Percentiles rank a stretch among this genome's conserved stretches.
Evolutionary conservation across 2,888 invertebrate species (phyloP).

Genomic region (Epinotia ramella): DNA sequence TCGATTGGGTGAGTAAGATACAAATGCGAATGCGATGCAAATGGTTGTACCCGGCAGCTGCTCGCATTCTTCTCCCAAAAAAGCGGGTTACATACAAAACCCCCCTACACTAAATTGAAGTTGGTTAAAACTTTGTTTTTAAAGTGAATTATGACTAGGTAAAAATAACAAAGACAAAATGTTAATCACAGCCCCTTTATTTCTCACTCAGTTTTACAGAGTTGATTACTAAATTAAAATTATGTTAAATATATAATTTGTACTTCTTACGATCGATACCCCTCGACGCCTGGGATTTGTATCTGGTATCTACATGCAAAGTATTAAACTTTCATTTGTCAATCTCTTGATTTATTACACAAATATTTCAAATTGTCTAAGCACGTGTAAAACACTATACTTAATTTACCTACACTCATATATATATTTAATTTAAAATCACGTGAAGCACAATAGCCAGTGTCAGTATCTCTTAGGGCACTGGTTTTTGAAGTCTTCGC

Average conservation of each 20-base stretch:
- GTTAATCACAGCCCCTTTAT: slow-evolving; percentile 69
- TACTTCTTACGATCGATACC: not conserved
- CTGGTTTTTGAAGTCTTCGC: slow-evolving; percentile 58
- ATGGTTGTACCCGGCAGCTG: too few species aligned
- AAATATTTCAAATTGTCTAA: not conserved
- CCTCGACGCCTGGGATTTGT: not conserved
- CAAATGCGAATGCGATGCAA: too few species aligned
- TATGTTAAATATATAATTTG: not conserved
- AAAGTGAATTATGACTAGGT: not conserved
- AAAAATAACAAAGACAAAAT: slow-evolving; percentile 34
- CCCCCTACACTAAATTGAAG: too few species aligned
- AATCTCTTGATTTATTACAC: not conserved
- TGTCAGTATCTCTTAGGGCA: slow-evolving; percentile 50
- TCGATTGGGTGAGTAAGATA: too few species aligned
- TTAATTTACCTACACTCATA: too few species aligned
- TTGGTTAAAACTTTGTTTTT: too few species aligned
- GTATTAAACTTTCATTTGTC: not conserved
- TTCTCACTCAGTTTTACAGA: slow-evolving; percentile 44
- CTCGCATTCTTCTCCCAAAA: too few species aligned
- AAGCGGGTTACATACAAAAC: too few species aligned
- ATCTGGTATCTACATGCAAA: not conserved
- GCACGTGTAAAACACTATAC: not conserved
- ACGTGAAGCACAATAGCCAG: not conserved
- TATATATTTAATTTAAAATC: too few species aligned
- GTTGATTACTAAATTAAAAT: not conserved